phyloP scores from a whole-genome alignment of 2,888 invertebrate species.

The Disparrhopalites patrizii region DNA sequence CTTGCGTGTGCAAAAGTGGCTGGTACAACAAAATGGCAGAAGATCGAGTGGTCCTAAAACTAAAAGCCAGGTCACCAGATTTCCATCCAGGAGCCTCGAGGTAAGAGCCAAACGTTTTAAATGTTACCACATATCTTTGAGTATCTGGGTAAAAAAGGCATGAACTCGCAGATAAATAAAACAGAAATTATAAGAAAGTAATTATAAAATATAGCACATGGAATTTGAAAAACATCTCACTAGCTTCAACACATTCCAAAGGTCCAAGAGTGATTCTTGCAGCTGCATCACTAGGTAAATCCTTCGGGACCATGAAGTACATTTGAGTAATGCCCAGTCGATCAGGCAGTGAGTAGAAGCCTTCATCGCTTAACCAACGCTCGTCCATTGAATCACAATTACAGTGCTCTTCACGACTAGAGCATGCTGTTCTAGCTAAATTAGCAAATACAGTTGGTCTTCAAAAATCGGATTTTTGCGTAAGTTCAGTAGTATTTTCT shows the following conservation, averaged over 20 bases:
- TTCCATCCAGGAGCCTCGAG: constrained; percentile 92
- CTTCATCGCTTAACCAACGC: constrained; percentile 86
- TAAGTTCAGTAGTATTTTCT: not conserved
- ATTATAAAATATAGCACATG: not conserved
- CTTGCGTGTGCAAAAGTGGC: constrained; percentile 80
- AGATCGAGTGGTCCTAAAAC: constrained; percentile 85
- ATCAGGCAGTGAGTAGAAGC: constrained; percentile 71
- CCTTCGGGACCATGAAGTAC: constrained; percentile 82
- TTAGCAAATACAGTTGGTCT: not conserved
- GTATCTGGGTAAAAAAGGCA: constrained; percentile 66
- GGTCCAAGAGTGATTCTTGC: constrained; percentile 86
- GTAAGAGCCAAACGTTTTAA: constrained; percentile 86
- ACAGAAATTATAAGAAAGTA: not conserved
- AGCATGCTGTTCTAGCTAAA: constrained; percentile 52
- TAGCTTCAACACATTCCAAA: constrained; percentile 89
- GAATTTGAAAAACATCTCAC: constrained; percentile 65
- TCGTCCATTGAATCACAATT: constrained; percentile 81
- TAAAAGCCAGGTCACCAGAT: constrained; percentile 86
- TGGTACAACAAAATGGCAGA: constrained; percentile 86
- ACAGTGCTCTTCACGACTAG: constrained; percentile 64
- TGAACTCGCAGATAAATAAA: too few species aligned
- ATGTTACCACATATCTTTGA: constrained; percentile 87
- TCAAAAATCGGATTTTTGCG: not conserved
- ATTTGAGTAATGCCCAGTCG: constrained; percentile 86
- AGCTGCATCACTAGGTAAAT: constrained; percentile 74